phyloP scores from a whole-genome alignment of 2,113 vertebrate genomes.

The Callocephalon fimbriatum region DNA sequence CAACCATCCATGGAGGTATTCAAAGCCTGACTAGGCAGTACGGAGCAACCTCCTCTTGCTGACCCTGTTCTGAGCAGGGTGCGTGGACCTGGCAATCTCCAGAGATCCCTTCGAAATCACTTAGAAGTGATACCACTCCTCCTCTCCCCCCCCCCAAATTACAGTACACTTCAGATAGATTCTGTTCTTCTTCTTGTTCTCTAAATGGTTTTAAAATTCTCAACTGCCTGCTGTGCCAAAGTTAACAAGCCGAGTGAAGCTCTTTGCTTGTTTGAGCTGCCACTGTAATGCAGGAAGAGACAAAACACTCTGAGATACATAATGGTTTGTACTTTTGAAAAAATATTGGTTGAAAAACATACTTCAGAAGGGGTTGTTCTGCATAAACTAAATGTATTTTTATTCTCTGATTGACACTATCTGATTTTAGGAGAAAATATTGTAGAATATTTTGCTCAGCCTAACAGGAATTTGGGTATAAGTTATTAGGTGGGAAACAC shows the following conservation, averaged over 20 bases:
- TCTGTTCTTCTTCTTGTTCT: neutral
- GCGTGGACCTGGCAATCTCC: neutral
- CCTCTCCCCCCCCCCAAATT: neutral
- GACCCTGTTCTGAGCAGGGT: neutral
- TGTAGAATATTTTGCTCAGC: slow-evolving; percentile 25
- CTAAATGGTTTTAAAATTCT: slow-evolving; percentile 12
- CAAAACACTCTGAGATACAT: neutral
- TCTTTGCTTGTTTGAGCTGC: slow-evolving; percentile 25
- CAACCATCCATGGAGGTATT: neutral
- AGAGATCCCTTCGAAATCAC: neutral
- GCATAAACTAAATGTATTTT: neutral
- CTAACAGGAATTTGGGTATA: slow-evolving; percentile 33
- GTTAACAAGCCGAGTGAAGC: slow-evolving; percentile 42
- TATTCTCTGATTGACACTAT: neutral
- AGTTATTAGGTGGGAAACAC: slow-evolving; percentile 14
- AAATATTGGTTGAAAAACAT: neutral
- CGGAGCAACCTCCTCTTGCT: neutral
- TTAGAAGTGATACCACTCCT: neutral
- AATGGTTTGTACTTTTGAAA: neutral
- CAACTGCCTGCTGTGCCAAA: neutral
- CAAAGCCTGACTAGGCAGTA: neutral
- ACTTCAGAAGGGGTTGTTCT: slow-evolving; percentile 9
- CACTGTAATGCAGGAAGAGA: neutral
- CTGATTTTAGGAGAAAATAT: slow-evolving; percentile 16
- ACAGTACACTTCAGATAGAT: neutral